Conservation (phyloP, 2,797 vertebrate species). For the Labeo calbasu region DNA sequence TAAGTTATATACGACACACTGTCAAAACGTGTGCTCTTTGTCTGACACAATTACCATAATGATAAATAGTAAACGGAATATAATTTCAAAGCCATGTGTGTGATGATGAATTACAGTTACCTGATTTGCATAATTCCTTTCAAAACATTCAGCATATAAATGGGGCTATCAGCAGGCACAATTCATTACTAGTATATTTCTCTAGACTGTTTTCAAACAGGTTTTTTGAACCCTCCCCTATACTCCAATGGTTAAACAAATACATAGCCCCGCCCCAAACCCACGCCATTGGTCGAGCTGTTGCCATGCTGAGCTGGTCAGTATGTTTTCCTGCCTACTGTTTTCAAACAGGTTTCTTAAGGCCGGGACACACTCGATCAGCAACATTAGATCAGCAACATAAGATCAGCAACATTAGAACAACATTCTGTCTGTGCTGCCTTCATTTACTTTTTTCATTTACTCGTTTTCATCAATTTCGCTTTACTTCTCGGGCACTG, state of each 20-base stretch:
- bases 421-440: no score
- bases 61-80: background rate
- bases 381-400: no score
- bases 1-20: background rate
- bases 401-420: no score
- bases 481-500: no score
- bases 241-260: background rate
- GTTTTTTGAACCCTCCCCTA: background rate
- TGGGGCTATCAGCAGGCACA: background rate
- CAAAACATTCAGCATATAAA: background rate
- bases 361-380: no score
- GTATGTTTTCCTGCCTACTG: no score
- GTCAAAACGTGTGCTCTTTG: background rate
- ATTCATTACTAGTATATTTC: background rate
- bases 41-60: background rate
- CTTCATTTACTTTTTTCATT: no score
- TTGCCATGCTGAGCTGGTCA: no score
- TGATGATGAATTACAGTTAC: background rate
- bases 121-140: background rate
- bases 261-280: no score
- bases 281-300: no score
- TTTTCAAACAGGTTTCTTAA: no score
- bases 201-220: background rate
- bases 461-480: no score
- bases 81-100: background rate